phyloP scores from a whole-genome alignment of 2,113 vertebrate species.

The Bubo scandiacus region DNA sequence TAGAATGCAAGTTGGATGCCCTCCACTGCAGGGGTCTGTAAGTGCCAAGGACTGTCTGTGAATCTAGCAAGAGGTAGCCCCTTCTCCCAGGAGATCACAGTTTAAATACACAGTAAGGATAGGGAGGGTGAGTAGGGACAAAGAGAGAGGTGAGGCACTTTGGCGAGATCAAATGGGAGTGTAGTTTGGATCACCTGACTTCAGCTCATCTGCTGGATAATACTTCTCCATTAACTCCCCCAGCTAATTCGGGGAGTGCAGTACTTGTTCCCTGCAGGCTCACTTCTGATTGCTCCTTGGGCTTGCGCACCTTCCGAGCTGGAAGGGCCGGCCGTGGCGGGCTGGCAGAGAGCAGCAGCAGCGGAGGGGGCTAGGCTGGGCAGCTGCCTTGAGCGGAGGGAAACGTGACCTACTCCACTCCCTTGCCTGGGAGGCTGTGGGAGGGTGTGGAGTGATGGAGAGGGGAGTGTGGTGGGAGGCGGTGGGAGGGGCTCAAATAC shows the following conservation, averaged over 20 bases:
- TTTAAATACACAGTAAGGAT: background rate
- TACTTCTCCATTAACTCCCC: background rate
- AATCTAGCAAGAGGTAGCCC: background rate
- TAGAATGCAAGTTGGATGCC: background rate
- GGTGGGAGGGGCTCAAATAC: background rate
- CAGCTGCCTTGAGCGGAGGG: background rate
- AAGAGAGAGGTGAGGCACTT: background rate
- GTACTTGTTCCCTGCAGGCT: background rate
- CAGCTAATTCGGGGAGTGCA: background rate
- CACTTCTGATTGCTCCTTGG: background rate
- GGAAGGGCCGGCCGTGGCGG: background rate
- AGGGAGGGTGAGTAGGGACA: background rate
- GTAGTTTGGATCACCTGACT: background rate
- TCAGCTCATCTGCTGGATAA: background rate
- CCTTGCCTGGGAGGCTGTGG: background rate
- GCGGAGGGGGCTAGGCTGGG: background rate
- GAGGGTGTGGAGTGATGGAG: background rate
- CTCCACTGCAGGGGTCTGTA: accelerated
- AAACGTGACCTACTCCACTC: background rate
- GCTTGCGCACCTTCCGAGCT: background rate
- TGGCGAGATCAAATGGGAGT: background rate
- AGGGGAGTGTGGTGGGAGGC: background rate
- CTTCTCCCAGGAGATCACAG: background rate
- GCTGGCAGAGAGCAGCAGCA: background rate
- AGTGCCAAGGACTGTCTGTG: background rate